A percentile compares a stretch with the other conserved stretches of the same genome.
phyloP scores from a whole-genome alignment of 1,140 invertebrate species.

The Aphis gossypii region DNA sequence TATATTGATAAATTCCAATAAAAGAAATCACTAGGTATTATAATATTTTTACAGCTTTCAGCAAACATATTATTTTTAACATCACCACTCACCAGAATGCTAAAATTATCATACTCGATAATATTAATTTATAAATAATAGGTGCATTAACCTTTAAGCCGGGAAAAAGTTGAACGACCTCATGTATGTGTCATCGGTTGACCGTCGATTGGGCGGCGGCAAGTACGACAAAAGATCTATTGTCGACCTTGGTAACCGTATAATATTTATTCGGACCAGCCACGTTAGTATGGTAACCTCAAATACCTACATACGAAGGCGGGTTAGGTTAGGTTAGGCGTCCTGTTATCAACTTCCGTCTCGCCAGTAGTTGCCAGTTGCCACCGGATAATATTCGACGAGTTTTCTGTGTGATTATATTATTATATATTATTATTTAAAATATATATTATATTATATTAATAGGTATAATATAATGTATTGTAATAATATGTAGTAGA shows the following conservation, averaged over 20 bases:
- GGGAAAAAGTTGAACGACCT: not conserved
- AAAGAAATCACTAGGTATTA: not conserved
- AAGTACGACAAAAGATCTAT: not conserved
- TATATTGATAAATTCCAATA: not conserved
- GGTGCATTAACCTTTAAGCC: not conserved
- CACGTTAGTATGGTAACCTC: constrained; percentile 36
- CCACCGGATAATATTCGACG: constrained; percentile 19
- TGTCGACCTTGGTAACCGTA: constrained; percentile 28
- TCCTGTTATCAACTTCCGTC: constrained; percentile 37
- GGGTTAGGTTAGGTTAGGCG: not conserved
- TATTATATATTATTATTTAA: not conserved
- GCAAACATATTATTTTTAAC: not conserved
- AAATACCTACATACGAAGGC: not conserved
- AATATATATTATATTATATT: constrained; percentile 16
- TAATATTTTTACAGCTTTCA: not conserved
- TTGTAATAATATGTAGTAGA: not conserved
- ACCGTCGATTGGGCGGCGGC: not conserved
- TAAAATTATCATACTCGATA: not conserved
- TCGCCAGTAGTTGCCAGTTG: not conserved
- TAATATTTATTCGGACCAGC: not conserved
- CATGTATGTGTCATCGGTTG: not conserved
- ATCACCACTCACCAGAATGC: not conserved
- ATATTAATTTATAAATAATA: not conserved
- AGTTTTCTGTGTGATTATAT: not conserved
- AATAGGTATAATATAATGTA: not conserved